Evolutionary conservation across 1,140 invertebrate species (phyloP).

Genomic region (Oncopeltus fasciatus): DNA sequence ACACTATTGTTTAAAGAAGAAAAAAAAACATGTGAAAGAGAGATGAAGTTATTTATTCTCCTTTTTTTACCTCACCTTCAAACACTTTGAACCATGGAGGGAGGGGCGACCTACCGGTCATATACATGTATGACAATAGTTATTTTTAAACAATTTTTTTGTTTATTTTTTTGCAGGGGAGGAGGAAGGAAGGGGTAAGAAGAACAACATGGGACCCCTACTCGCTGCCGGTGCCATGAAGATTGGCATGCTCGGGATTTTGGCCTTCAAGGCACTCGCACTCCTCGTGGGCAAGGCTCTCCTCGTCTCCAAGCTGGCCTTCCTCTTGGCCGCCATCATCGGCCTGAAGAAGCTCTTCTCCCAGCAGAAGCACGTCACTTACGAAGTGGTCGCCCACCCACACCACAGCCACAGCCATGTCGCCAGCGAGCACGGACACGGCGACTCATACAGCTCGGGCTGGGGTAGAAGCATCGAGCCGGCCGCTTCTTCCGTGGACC

Average conservation of each 20-base stretch:
- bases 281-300: conserved; percentile 68
- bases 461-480: conserved; percentile 43
- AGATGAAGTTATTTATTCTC: too few relatives aligned
- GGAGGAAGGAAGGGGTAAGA: conserved; percentile 44
- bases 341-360: conserved; percentile 68
- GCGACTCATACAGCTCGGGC: conserved; percentile 30
- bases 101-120: too few relatives aligned
- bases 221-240: conserved; percentile 62
- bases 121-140: too few relatives aligned
- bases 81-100: too few relatives aligned
- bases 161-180: conserved; percentile 12
- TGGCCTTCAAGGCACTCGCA: conserved; percentile 65
- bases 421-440: conserved; percentile 30
- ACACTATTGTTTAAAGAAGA: too few relatives aligned
- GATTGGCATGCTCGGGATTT: conserved; percentile 57
- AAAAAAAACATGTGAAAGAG: too few relatives aligned
- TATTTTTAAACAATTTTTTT: too few relatives aligned
- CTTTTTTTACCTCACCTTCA: too few relatives aligned
- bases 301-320: conserved; percentile 64
- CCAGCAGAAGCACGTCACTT: conserved; percentile 54
- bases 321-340: conserved; percentile 60
- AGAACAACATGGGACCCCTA: conserved; percentile 60
- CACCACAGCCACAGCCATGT: conserved; percentile 39
- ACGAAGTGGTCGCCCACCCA: conserved; percentile 53
- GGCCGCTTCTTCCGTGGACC: conserved; percentile 31